Percentiles rank a stretch among this genome's conserved stretches.
Conservation (phyloP, 2,113 vertebrate species). For the Spilogale gracilis region DNA sequence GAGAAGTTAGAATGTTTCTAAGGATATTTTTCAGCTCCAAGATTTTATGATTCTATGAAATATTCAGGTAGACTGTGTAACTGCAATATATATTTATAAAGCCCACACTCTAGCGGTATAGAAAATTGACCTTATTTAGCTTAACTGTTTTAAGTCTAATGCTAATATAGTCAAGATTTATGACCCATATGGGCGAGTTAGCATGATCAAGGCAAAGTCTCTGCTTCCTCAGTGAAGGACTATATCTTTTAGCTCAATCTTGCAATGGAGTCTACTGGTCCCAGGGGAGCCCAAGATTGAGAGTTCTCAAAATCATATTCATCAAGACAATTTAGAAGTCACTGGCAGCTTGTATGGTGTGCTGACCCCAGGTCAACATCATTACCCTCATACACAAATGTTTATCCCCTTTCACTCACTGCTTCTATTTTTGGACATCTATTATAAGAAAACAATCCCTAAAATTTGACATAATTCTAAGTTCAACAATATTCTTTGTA, state of each 20-base stretch:
- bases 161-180: background rate
- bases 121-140: background rate
- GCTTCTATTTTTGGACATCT: background rate
- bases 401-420: background rate
- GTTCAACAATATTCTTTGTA: background rate
- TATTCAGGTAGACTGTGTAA: background rate
- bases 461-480: background rate
- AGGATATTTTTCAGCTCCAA: background rate
- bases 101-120: background rate
- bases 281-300: background rate
- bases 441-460: background rate
- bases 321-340: background rate
- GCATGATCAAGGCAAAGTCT: background rate
- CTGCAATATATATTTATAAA: background rate
- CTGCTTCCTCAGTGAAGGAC: background rate
- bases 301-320: background rate
- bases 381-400: background rate
- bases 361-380: background rate
- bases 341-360: too few species aligned
- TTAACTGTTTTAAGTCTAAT: background rate
- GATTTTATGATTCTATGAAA: constrained; percentile 11
- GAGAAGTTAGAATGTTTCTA: background rate
- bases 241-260: background rate
- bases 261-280: background rate
- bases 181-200: background rate